Conservation (phyloP, 2,113 vertebrate genomes). For the Muntiacus muntjak region DNA sequence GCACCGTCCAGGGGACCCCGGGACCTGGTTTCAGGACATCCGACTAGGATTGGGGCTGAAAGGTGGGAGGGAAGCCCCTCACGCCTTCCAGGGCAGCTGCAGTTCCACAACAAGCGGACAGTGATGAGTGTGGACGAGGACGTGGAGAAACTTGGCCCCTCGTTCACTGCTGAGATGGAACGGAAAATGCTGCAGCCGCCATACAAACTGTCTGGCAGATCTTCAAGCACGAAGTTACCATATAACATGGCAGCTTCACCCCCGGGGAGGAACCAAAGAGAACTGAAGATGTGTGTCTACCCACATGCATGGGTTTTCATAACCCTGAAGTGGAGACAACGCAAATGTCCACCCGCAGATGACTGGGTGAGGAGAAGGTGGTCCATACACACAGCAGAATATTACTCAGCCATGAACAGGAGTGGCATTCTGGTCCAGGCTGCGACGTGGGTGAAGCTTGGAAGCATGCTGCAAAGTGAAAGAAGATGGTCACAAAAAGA, state of each 20-base stretch:
- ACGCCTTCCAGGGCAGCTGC: rapidly evolving
- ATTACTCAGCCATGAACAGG: rapidly evolving
- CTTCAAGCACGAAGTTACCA: rapidly evolving
- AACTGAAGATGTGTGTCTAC: rapidly evolving
- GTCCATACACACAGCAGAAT: rapidly evolving
- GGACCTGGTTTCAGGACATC: too few relatives aligned
- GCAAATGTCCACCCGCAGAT: rapidly evolving
- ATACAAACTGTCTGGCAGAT: rapidly evolving
- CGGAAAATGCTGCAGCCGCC: rapidly evolving
- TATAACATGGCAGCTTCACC: rapidly evolving
- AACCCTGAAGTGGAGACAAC: not conserved
- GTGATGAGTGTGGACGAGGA: rapidly evolving
- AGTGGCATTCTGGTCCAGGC: rapidly evolving
- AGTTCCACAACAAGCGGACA: not conserved
- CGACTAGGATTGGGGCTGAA: rapidly evolving
- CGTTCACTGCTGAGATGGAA: not conserved
- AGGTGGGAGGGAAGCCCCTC: rapidly evolving
- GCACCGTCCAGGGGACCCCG: rapidly evolving
- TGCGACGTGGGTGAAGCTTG: rapidly evolving
- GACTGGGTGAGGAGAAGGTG: rapidly evolving
- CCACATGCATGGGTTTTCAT: rapidly evolving
- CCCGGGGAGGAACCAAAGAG: rapidly evolving
- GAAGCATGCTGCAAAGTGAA: rapidly evolving
- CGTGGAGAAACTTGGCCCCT: rapidly evolving
- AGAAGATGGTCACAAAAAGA: not conserved